Conservation (phyloP, 2,113 vertebrate genomes). For the Glaucomys volans region DNA sequence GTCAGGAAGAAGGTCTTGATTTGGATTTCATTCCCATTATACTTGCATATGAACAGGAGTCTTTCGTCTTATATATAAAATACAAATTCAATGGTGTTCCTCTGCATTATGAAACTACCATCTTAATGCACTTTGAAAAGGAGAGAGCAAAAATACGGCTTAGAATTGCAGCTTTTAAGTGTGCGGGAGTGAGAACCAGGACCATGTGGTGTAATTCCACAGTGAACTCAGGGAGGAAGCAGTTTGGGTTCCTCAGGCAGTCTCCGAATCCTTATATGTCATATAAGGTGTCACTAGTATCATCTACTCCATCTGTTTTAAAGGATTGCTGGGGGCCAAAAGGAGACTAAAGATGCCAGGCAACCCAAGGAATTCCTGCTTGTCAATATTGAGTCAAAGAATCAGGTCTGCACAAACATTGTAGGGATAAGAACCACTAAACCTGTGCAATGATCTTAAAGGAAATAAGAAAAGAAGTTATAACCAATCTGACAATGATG, state of each 20-base stretch:
- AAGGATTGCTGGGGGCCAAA: background rate
- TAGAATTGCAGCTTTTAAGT: background rate
- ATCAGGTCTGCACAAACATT: background rate
- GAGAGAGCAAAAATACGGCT: background rate
- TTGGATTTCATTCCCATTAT: background rate
- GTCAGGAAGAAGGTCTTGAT: background rate
- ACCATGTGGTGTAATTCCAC: fast-evolving
- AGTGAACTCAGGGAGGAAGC: background rate
- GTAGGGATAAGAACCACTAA: background rate
- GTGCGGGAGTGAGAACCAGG: background rate
- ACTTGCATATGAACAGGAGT: background rate
- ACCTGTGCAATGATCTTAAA: background rate
- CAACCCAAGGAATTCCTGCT: background rate
- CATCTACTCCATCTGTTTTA: background rate
- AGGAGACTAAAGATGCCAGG: background rate
- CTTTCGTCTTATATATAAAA: conserved; percentile 13
- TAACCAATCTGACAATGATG: background rate
- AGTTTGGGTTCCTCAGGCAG: background rate
- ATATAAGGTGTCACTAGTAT: background rate
- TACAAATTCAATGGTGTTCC: background rate
- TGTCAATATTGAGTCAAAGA: background rate
- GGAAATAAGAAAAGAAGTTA: background rate
- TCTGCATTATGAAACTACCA: background rate
- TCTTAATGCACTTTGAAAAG: background rate
- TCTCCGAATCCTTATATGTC: background rate